Conservation (phyloP, 2,888 invertebrate genomes). For the Leucoptera coffeella region DNA sequence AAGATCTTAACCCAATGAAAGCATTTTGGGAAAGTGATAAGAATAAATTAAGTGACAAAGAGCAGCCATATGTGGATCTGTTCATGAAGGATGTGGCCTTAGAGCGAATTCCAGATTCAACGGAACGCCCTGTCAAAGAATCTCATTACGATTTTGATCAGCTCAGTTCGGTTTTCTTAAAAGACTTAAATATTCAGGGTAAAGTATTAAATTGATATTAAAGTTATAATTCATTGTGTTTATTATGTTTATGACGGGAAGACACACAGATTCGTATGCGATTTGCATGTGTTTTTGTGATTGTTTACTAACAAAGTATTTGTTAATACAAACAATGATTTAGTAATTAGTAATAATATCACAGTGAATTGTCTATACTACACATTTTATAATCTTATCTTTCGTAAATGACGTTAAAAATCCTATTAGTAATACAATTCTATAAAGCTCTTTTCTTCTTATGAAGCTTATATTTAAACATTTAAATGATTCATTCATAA, state of each 20-base stretch:
- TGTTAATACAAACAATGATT: too few relatives aligned
- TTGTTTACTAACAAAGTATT: too few relatives aligned
- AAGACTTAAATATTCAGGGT: constrained; percentile 26
- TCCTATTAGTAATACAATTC: too few relatives aligned
- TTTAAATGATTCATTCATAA: too few relatives aligned
- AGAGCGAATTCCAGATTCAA: constrained; percentile 32
- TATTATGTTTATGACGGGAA: constrained; percentile 19
- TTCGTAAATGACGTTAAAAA: too few relatives aligned
- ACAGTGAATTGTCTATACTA: too few relatives aligned
- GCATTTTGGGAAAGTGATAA: constrained; percentile 44
- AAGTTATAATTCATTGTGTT: constrained; percentile 11
- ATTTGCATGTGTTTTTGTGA: too few relatives aligned
- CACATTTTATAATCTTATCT: too few relatives aligned
- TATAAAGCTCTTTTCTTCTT: too few relatives aligned
- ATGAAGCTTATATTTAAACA: too few relatives aligned
- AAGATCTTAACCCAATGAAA: constrained; percentile 27
- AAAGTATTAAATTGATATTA: constrained; percentile 22
- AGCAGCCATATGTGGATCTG: constrained; percentile 31
- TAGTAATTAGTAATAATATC: too few relatives aligned
- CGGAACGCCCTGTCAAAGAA: constrained; percentile 31
- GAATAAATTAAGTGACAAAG: constrained; percentile 18
- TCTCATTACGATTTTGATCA: constrained; percentile 36
- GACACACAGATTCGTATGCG: constrained; percentile 47
- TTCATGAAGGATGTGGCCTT: constrained; percentile 24
- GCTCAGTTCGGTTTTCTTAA: constrained; percentile 22